A percentile compares a stretch with the other conserved stretches of the same genome.
Conservation (phyloP, 2,888 invertebrate genomes). For the Machimus atricapillus region DNA sequence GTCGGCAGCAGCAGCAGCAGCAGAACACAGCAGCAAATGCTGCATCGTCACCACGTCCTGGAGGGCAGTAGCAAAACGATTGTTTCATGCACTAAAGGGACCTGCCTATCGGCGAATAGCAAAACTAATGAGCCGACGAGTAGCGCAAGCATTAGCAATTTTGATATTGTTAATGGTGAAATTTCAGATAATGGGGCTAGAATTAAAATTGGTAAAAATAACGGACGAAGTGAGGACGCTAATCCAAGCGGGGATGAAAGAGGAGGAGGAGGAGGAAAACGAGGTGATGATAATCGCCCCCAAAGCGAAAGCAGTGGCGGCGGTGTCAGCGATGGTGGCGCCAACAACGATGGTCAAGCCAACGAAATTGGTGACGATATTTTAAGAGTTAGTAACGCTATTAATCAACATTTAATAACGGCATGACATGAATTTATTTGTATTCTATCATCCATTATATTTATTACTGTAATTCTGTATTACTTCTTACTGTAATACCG, state of each 20-base stretch:
- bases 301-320: neutral
- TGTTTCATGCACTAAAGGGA: conserved; percentile 38
- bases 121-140: neutral
- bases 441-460: conserved; percentile 40
- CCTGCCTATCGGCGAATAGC: neutral
- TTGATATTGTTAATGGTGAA: neutral
- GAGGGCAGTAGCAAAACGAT: conserved; percentile 11
- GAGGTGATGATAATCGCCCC: neutral
- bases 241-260: neutral
- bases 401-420: conserved; percentile 46
- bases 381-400: conserved; percentile 42
- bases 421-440: conserved; percentile 48
- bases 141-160: conserved; percentile 1
- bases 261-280: no score
- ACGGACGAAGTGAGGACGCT: neutral
- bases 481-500: neutral
- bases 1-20: neutral
- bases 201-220: neutral
- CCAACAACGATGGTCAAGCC: neutral
- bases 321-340: conserved; percentile 13
- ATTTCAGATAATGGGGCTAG: neutral
- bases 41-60: conserved; percentile 28
- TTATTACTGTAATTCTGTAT: conserved; percentile 32
- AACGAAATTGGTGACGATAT: neutral
- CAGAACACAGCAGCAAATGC: conserved; percentile 20